Evolutionary conservation across 2,113 vertebrate genomes (phyloP).

Genomic region (Rhynchomys soricoides): DNA sequence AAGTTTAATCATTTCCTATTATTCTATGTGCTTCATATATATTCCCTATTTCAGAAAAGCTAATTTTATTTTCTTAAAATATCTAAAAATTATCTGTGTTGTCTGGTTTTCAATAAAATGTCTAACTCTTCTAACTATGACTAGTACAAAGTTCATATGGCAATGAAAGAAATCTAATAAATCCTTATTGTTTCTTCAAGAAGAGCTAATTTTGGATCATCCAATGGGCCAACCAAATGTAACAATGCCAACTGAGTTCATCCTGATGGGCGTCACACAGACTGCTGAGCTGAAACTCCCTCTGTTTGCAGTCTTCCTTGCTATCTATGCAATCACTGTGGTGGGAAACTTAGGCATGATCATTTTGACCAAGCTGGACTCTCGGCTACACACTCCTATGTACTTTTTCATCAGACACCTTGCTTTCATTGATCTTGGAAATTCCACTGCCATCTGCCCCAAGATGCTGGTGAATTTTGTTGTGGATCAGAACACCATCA

Average conservation of each 20-base stretch:
- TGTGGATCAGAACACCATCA: constrained; percentile 64
- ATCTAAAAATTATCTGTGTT: neutral
- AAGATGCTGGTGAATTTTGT: constrained; percentile 76
- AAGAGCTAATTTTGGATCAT: neutral
- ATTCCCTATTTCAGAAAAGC: too few relatives aligned
- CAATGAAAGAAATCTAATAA: neutral
- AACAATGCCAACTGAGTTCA: constrained; percentile 43
- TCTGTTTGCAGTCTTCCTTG: constrained; percentile 66
- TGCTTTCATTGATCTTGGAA: constrained; percentile 78
- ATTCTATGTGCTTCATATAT: too few relatives aligned
- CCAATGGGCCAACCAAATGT: constrained; percentile 61
- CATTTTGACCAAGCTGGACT: constrained; percentile 47
- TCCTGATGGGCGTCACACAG: constrained; percentile 74
- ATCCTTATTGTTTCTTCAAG: neutral
- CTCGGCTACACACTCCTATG: constrained; percentile 74
- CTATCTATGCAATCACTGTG: constrained; percentile 61
- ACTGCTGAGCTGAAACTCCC: constrained; percentile 30
- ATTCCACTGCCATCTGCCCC: constrained; percentile 78
- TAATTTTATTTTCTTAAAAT: neutral
- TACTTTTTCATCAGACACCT: constrained; percentile 82
- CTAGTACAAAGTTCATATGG: neutral
- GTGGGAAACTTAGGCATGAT: constrained; percentile 72
- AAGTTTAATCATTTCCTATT: too few relatives aligned
- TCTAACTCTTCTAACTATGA: neutral
- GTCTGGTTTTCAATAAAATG: neutral